A percentile compares a stretch with the other conserved stretches of the same genome.
phyloP scores from a whole-genome alignment of 2,797 vertebrate species.

The Phrynocephalus guinanensis region DNA sequence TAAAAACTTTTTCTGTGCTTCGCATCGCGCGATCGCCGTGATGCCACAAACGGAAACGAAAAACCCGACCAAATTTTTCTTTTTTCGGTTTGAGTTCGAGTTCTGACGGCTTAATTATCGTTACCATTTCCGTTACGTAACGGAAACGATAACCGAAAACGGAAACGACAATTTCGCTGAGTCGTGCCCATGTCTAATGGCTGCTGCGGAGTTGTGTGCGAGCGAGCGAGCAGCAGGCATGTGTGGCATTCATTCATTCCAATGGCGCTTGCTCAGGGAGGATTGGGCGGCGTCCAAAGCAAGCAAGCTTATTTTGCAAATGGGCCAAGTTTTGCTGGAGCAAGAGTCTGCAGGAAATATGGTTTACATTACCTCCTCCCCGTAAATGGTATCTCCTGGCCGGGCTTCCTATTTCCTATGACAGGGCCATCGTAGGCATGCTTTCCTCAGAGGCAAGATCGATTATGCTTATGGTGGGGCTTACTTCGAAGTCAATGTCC shows the following conservation, averaged over 20 bases:
- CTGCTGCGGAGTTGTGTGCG: not conserved
- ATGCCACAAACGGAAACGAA: too few relatives aligned
- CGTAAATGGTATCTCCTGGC: not conserved
- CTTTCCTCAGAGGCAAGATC: not conserved
- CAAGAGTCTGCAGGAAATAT: not conserved
- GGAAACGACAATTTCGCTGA: too few relatives aligned
- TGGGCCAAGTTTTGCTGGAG: not conserved
- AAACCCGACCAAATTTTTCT: too few relatives aligned
- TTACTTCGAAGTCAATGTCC: not conserved
- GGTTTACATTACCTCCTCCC: not conserved
- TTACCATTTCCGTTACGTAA: too few relatives aligned
- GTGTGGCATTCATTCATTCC: not conserved
- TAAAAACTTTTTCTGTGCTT: too few relatives aligned
- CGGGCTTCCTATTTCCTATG: not conserved
- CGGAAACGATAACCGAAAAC: too few relatives aligned
- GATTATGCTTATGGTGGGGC: not conserved
- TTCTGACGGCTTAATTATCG: too few relatives aligned
- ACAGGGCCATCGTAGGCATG: not conserved
- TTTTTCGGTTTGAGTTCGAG: too few relatives aligned
- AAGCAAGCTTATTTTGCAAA: slow-evolving; percentile 7
- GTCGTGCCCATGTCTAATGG: too few relatives aligned
- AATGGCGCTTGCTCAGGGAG: not conserved
- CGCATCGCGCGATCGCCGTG: too few relatives aligned
- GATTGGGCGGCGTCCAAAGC: slow-evolving; percentile 5
- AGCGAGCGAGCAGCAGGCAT: not conserved